Percentiles rank a stretch among this genome's conserved stretches.
Conservation (phyloP, 2,113 vertebrate species). For the Gracilinanus agilis region DNA sequence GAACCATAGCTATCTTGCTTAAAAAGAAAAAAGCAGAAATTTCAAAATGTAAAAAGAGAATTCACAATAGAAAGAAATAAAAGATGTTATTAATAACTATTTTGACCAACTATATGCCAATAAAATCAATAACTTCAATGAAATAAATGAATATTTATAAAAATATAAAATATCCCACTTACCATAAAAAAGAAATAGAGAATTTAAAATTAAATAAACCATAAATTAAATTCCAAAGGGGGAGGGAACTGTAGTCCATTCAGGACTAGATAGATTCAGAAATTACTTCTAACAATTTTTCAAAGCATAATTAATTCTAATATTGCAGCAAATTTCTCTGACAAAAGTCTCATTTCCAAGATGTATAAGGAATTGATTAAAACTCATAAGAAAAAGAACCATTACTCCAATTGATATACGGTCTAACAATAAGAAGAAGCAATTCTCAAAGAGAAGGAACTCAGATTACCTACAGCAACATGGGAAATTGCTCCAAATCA, state of each 20-base stretch:
- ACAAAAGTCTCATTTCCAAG: not conserved
- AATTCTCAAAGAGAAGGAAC: not conserved
- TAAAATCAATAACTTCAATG: not conserved
- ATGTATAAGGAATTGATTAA: not conserved
- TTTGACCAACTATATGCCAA: not conserved
- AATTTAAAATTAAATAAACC: not conserved
- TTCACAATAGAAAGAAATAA: not conserved
- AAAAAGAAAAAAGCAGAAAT: too few relatives aligned
- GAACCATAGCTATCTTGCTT: too few relatives aligned
- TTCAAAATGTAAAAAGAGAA: not conserved
- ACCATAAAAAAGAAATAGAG: not conserved
- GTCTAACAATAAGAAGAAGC: not conserved
- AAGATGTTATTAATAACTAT: not conserved
- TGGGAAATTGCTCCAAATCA: not conserved
- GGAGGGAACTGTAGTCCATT: not conserved
- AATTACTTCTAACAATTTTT: not conserved
- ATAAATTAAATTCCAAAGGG: not conserved
- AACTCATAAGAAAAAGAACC: not conserved
- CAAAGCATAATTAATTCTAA: not conserved
- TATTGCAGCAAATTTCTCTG: not conserved
- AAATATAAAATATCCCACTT: not conserved
- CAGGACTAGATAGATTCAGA: not conserved
- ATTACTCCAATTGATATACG: not conserved
- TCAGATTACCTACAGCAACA: not conserved
- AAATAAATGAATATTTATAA: not conserved